A percentile compares a stretch with the other conserved stretches of the same genome.
Evolutionary conservation across 2,113 vertebrate species (phyloP).

Genomic region (Larimichthys polyactis): DNA sequence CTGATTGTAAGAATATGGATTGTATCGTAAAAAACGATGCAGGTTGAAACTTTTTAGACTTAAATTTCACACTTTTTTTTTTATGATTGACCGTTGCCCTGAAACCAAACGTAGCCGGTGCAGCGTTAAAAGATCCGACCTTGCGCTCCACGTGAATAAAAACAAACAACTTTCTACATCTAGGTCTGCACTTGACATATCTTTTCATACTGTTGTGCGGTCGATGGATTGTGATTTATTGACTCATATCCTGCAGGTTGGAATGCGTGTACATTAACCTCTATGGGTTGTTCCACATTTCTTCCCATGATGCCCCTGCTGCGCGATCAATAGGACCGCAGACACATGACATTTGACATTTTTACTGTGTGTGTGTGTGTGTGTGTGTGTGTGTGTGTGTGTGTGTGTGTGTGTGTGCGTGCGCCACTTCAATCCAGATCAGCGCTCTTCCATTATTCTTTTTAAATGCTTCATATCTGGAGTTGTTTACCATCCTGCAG

Average conservation of each 20-base stretch:
- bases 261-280: slow-evolving; percentile 54
- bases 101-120: too few relatives aligned
- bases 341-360: slow-evolving; percentile 62
- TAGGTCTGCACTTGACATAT: slow-evolving; percentile 13
- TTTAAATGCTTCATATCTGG: slow-evolving; percentile 23
- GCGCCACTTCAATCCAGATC: background rate
- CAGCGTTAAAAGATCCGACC: too few relatives aligned
- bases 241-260: slow-evolving; percentile 49
- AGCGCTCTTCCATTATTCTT: slow-evolving; percentile 23
- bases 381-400: background rate
- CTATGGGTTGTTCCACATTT: slow-evolving; percentile 28
- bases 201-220: slow-evolving; percentile 4
- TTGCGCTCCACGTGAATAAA: too few relatives aligned
- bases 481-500: slow-evolving; percentile 24
- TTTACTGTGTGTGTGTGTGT: slow-evolving; percentile 9
- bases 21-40: too few relatives aligned
- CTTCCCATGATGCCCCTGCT: slow-evolving; percentile 56
- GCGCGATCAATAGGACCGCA: slow-evolving; percentile 48
- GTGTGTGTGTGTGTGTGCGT: slow-evolving; percentile 23
- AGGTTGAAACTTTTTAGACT: too few relatives aligned
- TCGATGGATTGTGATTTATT: slow-evolving; percentile 44
- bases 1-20: too few relatives aligned
- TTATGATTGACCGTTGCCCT: too few relatives aligned
- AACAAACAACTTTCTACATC: background rate
- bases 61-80: too few relatives aligned